Percentiles rank a stretch among this genome's conserved stretches.
These are phyloP conservation scores for Nomia melanderi DNA, from an alignment of 1,140 invertebrate genomes.

Conservation along the genomic window DNA sequence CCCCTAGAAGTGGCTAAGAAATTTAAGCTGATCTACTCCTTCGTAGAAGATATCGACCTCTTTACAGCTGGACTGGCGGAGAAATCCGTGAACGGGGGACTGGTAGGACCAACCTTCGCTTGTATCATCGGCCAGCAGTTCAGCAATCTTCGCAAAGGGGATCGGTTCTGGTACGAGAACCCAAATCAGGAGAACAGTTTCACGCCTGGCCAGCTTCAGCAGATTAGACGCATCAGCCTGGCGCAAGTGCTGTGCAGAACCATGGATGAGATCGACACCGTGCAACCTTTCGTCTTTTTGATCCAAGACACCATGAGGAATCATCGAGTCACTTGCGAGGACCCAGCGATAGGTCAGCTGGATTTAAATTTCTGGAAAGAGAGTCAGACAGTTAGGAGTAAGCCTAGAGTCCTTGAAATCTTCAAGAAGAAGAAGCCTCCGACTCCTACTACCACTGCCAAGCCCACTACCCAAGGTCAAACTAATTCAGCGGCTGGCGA, in stretches of 20 bases:
- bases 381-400: constrained; percentile 4
- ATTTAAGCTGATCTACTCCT: constrained; percentile 85
- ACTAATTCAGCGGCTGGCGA: not conserved
- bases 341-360: constrained; percentile 86
- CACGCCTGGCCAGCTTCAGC: constrained; percentile 90
- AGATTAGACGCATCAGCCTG: constrained; percentile 90
- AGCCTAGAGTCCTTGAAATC: not conserved
- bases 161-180: constrained; percentile 97
- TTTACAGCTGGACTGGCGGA: constrained; percentile 94
- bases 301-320: constrained; percentile 84
- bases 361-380: constrained; percentile 85
- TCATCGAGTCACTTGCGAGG: constrained; percentile 85
- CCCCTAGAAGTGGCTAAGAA: constrained; percentile 84
- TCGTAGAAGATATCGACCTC: constrained; percentile 94
- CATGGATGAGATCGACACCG: constrained; percentile 86
- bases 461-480: not conserved
- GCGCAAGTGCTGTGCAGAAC: constrained; percentile 94
- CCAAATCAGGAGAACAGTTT: constrained; percentile 87
- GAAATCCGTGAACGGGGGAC: constrained; percentile 88
- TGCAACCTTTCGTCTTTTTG: constrained; percentile 90
- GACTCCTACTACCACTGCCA: not conserved
- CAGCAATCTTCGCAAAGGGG: constrained; percentile 91
- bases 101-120: constrained; percentile 97
- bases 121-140: constrained; percentile 98
- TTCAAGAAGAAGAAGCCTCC: constrained; percentile 1